These are phyloP conservation scores for Rhagologus leucostigma DNA, from an alignment of 2,113 vertebrate species.

Conservation along the genomic window DNA sequence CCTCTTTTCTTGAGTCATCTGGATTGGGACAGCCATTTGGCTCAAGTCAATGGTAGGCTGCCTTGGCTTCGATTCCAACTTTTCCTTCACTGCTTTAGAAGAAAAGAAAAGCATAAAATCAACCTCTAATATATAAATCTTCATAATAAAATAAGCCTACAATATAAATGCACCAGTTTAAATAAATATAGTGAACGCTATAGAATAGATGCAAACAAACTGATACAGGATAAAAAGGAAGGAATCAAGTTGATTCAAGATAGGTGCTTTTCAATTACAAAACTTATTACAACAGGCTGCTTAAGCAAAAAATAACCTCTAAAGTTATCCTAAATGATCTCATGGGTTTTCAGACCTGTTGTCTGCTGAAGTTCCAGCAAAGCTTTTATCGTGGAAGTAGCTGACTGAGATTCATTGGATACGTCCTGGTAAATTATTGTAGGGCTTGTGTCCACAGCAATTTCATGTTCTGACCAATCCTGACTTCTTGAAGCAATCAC, in stretches of 20 bases:
- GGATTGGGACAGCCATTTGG: conserved; percentile 96
- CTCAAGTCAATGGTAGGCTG: conserved; percentile 96
- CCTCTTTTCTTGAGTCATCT: conserved; percentile 90
- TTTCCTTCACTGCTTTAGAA: conserved; percentile 86
- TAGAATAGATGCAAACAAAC: background rate
- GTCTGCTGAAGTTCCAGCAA: conserved; percentile 95
- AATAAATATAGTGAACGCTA: background rate
- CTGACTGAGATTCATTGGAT: conserved; percentile 90
- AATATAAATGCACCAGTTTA: background rate
- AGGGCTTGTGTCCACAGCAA: conserved; percentile 89
- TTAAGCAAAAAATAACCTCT: background rate
- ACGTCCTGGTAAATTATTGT: conserved; percentile 96
- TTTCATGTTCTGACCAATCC: conserved; percentile 95
- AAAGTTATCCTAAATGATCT: background rate
- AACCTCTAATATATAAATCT: background rate
- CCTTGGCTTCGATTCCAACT: conserved; percentile 84
- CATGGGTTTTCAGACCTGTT: conserved; percentile 75
- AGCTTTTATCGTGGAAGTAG: conserved; percentile 96
- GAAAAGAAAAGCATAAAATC: background rate
- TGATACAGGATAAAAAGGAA: background rate
- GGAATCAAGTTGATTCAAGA: background rate
- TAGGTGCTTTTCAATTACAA: background rate
- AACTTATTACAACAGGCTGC: background rate
- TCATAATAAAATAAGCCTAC: background rate
- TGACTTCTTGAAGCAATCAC: conserved; percentile 91